These are phyloP conservation scores for Tympanoctomys barrerae DNA, from an alignment of 2,797 vertebrate genomes.

Conservation along the genomic window DNA sequence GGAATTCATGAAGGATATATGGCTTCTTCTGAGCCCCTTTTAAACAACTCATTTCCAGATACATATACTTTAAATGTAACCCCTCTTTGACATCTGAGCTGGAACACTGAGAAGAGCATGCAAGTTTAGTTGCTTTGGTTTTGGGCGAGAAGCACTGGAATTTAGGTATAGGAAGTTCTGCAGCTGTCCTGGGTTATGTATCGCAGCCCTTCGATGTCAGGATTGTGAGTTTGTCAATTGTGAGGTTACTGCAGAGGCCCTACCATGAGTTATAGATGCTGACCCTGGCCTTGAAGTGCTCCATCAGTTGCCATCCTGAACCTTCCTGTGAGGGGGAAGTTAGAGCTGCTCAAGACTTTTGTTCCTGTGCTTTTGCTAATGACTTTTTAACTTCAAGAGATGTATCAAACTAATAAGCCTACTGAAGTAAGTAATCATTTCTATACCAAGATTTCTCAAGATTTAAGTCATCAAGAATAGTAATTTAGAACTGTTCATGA, in stretches of 20 bases:
- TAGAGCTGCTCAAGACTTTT: neutral
- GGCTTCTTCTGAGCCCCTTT: conserved; percentile 58
- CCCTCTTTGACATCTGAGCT: conserved; percentile 50
- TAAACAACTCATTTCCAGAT: conserved; percentile 50
- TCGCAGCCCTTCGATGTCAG: neutral
- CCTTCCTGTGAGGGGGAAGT: conserved; percentile 62
- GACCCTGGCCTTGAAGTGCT: conserved; percentile 10
- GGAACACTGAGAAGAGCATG: conserved; percentile 32
- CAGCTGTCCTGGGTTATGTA: fast-evolving
- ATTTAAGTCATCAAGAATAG: conserved; percentile 41
- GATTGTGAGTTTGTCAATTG: neutral
- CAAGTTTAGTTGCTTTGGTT: conserved; percentile 43
- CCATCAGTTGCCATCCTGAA: neutral
- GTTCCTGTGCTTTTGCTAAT: conserved; percentile 63
- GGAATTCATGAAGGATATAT: conserved; percentile 11
- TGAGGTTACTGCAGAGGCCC: neutral
- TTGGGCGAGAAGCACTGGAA: conserved; percentile 27
- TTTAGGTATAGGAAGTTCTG: conserved; percentile 15
- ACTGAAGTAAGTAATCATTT: conserved; percentile 55
- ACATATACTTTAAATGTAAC: conserved; percentile 41
- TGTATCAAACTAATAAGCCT: conserved; percentile 72
- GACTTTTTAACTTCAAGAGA: conserved; percentile 68
- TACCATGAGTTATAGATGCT: neutral
- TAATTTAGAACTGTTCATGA: conserved; percentile 14
- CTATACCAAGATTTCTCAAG: conserved; percentile 49